Evolutionary conservation across 2,797 vertebrate genomes (phyloP).

Genomic region (Otolemur crassicaudatus): DNA sequence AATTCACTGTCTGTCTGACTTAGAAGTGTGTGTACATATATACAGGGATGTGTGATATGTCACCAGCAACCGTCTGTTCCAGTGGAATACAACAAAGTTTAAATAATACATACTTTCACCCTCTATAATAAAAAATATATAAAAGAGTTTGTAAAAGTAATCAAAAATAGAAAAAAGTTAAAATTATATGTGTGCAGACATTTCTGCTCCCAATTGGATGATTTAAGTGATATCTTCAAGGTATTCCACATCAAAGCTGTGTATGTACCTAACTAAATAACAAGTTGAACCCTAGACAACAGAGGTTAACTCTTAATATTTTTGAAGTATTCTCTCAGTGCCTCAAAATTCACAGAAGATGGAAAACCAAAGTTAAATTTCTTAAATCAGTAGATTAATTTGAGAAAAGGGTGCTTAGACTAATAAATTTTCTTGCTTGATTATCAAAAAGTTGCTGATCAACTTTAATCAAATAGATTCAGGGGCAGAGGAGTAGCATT

Average conservation of each 20-base stretch:
- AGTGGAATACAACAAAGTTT: slow-evolving; percentile 42
- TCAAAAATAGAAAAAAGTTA: background rate
- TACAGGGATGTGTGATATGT: background rate
- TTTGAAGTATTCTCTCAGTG: background rate
- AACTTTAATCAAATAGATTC: background rate
- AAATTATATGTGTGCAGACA: background rate
- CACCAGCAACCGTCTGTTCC: background rate
- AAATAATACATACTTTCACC: background rate
- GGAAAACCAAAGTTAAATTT: background rate
- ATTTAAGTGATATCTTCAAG: background rate
- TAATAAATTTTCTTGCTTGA: background rate
- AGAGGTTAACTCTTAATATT: background rate
- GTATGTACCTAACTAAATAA: background rate
- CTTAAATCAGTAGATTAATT: background rate
- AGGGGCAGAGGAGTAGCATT: background rate
- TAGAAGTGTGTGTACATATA: background rate
- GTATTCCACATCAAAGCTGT: background rate
- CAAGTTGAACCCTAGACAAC: background rate
- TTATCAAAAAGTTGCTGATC: background rate
- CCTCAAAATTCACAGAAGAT: background rate
- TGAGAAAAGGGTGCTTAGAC: background rate
- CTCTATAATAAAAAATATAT: background rate
- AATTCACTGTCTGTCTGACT: background rate
- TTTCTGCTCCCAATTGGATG: background rate
- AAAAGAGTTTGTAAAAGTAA: background rate